These are phyloP conservation scores for Pycnonotus jocosus DNA, from an alignment of 2,113 vertebrate genomes.

Conservation along the genomic window DNA sequence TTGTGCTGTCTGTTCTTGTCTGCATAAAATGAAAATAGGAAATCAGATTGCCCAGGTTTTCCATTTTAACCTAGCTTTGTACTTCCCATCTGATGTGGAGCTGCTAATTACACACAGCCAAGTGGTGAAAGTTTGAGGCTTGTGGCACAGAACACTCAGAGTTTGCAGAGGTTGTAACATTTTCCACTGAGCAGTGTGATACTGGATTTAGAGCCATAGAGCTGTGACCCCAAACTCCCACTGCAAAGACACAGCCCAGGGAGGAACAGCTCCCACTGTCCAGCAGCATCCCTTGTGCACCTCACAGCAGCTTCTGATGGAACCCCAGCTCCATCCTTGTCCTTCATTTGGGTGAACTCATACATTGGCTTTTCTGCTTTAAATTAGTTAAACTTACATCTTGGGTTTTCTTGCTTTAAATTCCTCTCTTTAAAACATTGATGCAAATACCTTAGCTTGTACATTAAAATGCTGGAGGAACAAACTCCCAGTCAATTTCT, in stretches of 20 bases:
- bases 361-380: background rate
- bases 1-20: background rate
- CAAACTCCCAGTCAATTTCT: background rate
- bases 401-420: background rate
- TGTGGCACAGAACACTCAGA: background rate
- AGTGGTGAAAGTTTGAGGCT: background rate
- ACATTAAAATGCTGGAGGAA: background rate
- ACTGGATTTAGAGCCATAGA: background rate
- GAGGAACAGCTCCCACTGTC: background rate
- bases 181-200: background rate
- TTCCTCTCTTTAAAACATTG: background rate
- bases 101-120: background rate
- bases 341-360: background rate
- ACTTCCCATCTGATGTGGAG: background rate
- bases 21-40: background rate
- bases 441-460: background rate
- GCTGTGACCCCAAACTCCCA: background rate
- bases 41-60: background rate
- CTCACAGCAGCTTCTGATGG: background rate
- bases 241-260: background rate
- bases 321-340: background rate
- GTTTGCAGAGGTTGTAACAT: background rate
- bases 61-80: background rate
- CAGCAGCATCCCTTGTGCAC: background rate
- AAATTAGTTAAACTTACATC: background rate